These are phyloP conservation scores for Parazoanthus darwini DNA, from an alignment of 92 coral and sea anemone species.

Conservation along the genomic window DNA sequence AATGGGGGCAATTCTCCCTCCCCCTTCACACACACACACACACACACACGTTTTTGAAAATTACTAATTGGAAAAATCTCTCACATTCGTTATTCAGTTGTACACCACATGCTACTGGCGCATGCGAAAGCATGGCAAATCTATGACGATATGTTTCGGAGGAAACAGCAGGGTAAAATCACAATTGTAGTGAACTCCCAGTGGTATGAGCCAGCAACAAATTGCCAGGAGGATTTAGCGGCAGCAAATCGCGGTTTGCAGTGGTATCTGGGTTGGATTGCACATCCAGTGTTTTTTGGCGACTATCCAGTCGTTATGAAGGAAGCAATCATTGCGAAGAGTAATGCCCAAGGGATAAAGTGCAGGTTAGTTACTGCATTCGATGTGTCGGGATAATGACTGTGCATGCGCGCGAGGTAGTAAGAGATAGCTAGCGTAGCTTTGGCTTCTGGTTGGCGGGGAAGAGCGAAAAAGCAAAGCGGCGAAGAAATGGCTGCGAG, in stretches of 20 bases:
- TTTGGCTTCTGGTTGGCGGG: too few species aligned
- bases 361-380: constrained; percentile 50
- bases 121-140: constrained; percentile 94
- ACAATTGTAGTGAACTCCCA: constrained; percentile 77
- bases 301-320: constrained; percentile 93
- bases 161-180: constrained; percentile 71
- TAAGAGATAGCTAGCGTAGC: too few species aligned
- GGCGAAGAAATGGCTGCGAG: too few species aligned
- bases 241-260: constrained; percentile 91
- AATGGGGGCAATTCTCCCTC: too few species aligned
- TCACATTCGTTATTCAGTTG: constrained; percentile 51
- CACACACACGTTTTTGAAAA: background rate
- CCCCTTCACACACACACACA: too few species aligned
- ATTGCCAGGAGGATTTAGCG: constrained; percentile 58
- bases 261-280: constrained; percentile 89
- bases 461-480: too few species aligned
- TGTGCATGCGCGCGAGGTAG: too few species aligned
- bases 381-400: background rate
- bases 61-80: background rate
- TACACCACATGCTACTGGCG: constrained; percentile 80
- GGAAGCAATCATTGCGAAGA: constrained; percentile 57
- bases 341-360: constrained; percentile 55
- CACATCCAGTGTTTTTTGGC: constrained; percentile 78
- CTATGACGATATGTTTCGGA: constrained; percentile 81
- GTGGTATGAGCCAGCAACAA: constrained; percentile 82